A percentile compares a stretch with the other conserved stretches of the same genome.
Conservation (phyloP, 2,113 vertebrate species). For the Trichechus manatus region DNA sequence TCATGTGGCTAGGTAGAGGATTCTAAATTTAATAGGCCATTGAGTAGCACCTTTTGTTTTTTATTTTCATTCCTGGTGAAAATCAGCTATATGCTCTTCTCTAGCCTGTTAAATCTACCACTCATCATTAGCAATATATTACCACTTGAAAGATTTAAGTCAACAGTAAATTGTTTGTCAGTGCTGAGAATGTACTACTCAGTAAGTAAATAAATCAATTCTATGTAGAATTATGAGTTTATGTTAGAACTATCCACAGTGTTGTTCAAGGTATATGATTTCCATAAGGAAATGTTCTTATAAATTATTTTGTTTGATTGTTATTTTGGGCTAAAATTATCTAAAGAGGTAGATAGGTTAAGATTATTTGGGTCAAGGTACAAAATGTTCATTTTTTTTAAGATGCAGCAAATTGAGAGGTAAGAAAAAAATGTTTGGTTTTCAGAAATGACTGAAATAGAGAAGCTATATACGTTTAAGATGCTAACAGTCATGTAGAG, state of each 20-base stretch:
- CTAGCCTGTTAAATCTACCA: conserved; percentile 24
- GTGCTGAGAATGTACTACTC: neutral
- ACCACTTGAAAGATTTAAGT: conserved; percentile 42
- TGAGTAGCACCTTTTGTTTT: neutral
- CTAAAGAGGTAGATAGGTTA: neutral
- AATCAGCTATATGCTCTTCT: conserved; percentile 16
- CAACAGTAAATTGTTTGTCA: conserved; percentile 19
- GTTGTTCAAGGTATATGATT: neutral
- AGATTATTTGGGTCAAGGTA: neutral
- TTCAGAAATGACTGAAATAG: neutral
- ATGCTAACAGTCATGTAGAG: neutral
- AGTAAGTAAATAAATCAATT: conserved; percentile 17
- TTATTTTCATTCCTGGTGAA: neutral
- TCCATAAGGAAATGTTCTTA: neutral
- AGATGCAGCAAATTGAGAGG: neutral
- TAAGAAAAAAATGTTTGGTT: neutral
- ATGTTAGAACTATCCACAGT: neutral
- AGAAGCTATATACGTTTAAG: neutral
- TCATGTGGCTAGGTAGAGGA: neutral
- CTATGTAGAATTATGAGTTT: conserved; percentile 20
- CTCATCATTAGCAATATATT: conserved; percentile 39
- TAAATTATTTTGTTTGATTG: neutral
- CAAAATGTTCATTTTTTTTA: neutral
- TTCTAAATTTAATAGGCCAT: conserved; percentile 22
- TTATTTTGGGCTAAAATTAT: conserved; percentile 16